phyloP scores from a whole-genome alignment of 2,113 vertebrate genomes.

The Turnix velox region DNA sequence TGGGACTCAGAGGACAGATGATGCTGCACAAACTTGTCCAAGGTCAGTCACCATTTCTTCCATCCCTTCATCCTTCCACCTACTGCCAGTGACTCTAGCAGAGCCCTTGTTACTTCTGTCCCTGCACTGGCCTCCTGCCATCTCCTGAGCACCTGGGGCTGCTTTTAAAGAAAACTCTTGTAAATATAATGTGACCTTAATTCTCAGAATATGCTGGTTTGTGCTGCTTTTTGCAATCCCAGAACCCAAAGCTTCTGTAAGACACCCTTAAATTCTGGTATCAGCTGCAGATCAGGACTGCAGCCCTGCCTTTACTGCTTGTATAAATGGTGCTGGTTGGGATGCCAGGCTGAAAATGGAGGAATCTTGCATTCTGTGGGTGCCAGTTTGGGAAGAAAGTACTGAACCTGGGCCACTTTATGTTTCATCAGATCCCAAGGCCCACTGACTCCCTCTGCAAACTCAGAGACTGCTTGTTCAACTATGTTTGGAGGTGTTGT shows the following conservation, averaged over 20 bases:
- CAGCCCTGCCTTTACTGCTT: background rate
- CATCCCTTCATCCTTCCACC: background rate
- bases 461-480: background rate
- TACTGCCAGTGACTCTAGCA: background rate
- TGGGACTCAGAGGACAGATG: rapidly evolving
- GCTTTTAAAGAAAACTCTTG: background rate
- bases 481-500: background rate
- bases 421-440: background rate
- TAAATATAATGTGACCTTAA: background rate
- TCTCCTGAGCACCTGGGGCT: background rate
- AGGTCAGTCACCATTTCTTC: background rate
- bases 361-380: no score
- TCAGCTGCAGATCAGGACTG: background rate
- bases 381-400: no score
- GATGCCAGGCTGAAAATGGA: no score
- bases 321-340: background rate
- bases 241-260: background rate
- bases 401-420: no score
- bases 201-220: background rate
- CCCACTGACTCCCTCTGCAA: background rate
- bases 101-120: background rate
- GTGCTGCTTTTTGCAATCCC: background rate
- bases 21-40: background rate
- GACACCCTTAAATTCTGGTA: background rate
- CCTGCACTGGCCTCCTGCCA: background rate